phyloP scores from a whole-genome alignment of 2,113 vertebrate species.

The Nothobranchius furzeri region DNA sequence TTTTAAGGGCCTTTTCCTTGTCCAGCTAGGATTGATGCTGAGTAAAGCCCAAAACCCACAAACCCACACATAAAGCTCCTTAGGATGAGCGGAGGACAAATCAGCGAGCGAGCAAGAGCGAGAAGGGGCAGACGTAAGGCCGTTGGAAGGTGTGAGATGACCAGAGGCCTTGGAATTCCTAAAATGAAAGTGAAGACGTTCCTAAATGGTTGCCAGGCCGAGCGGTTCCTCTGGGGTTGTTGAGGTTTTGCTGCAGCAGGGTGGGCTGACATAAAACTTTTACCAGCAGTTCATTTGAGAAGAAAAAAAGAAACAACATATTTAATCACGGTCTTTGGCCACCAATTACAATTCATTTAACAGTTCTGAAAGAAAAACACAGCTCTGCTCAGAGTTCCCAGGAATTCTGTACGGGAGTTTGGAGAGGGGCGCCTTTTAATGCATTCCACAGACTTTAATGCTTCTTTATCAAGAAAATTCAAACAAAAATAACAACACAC shows the following conservation, averaged over 20 bases:
- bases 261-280: slow-evolving; percentile 27
- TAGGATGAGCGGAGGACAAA: slow-evolving; percentile 54
- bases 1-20: slow-evolving; percentile 67
- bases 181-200: slow-evolving; percentile 49
- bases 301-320: slow-evolving; percentile 12
- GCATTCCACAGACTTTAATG: no score
- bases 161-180: slow-evolving; percentile 49
- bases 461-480: no score
- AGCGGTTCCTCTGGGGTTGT: slow-evolving; percentile 13
- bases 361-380: not conserved
- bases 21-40: slow-evolving; percentile 61
- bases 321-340: slow-evolving; percentile 27
- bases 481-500: no score
- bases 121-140: slow-evolving; percentile 23
- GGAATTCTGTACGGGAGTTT: no score
- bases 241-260: slow-evolving; percentile 35
- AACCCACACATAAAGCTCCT: slow-evolving; percentile 55
- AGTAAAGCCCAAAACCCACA: slow-evolving; percentile 62
- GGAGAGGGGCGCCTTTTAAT: not conserved
- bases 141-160: slow-evolving; percentile 40
- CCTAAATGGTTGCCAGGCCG: slow-evolving; percentile 13
- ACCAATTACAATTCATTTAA: slow-evolving; percentile 10
- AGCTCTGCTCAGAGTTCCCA: not conserved
- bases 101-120: not conserved
- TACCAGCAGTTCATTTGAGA: slow-evolving; percentile 21